These are phyloP conservation scores for Osmerus mordax DNA, from an alignment of 2,113 vertebrate species.

Conservation along the genomic window DNA sequence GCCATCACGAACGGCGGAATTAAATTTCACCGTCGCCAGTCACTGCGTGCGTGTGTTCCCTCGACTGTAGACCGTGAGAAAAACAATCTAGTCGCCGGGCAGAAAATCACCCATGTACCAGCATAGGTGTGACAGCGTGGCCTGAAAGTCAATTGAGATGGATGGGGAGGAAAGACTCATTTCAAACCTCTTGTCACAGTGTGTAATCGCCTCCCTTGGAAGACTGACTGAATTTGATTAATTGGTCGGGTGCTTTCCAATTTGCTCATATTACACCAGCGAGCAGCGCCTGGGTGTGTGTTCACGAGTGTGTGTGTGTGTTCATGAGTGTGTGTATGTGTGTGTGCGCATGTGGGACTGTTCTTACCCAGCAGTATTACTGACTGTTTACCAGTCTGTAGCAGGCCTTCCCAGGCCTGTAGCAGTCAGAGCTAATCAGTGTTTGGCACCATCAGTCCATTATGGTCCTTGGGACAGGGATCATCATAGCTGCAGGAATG, in stretches of 20 bases:
- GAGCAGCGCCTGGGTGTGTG: constrained; percentile 11
- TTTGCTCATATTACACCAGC: constrained; percentile 45
- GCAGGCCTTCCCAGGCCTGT: no score
- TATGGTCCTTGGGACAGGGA: no score
- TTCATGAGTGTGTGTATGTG: background rate
- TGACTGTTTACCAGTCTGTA: constrained; percentile 24
- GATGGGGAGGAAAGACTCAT: constrained; percentile 48
- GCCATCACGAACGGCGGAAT: no score
- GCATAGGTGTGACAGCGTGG: constrained; percentile 19
- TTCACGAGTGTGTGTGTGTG: constrained; percentile 6
- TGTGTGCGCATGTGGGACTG: background rate
- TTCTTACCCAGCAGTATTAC: constrained; percentile 28
- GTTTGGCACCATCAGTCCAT: no score
- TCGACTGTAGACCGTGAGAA: constrained; percentile 5
- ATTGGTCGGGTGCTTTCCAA: constrained; percentile 52
- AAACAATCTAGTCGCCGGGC: constrained; percentile 41
- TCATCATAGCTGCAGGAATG: no score
- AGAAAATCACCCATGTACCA: constrained; percentile 47
- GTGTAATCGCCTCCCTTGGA: constrained; percentile 42
- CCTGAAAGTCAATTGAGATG: constrained; percentile 41
- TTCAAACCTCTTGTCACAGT: constrained; percentile 55
- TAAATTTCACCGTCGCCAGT: no score
- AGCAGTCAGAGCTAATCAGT: no score
- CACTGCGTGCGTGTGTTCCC: constrained; percentile 27
- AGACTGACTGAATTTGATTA: constrained; percentile 52